Evolutionary conservation across 2,888 invertebrate species (phyloP), one percentile per base, ranked within the genome.

Genomic region (Ophioninae sp.): DNA sequence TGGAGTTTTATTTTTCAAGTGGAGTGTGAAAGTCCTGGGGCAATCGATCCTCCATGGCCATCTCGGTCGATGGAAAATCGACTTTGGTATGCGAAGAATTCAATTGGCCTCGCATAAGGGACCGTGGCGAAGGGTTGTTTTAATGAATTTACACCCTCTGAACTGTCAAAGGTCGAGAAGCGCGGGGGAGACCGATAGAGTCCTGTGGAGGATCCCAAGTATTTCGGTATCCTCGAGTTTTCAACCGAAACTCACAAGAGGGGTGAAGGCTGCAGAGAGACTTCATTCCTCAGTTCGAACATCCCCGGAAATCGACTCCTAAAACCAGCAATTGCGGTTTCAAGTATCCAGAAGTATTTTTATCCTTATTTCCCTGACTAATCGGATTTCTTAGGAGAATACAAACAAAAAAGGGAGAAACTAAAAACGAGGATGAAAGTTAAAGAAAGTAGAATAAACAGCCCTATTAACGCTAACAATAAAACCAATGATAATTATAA

Each of bases 81-180:
- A 80, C 79, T 72, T 65, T 73, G 85, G 85, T 89, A 91, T 91
- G 90, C 82, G 79, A 80, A 89, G 90, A 91, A 91, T 91, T 90
- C 91, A 90, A 91, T 91, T 89, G 90, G 30, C 88, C 87, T 86
- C 85, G 58, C 69, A 84, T 76, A 86, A 85, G 82, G 86, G 90
- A 88, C 88, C 88, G 83, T 87, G 83, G 85, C 90, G 90, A 90
- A 91, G 91, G 91, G 90, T 91, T 90, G 88, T 87, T 91, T 90
- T 91, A 91, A 91, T 91, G 91, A 90, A 91, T 91, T 90, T 90
- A 90, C 91, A 88, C 87, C 79, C 81, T 61, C 83, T 77, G 69
- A 82, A 20, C 75, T 73, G 30, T 69, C 75, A 39, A 51, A 59
- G 71, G 72, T 51, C 20, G 39, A 64, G 20, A 22, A 41, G 59